These are phyloP conservation scores for Bugulina stolonifera DNA, from an alignment of 2,888 invertebrate species.

Conservation along the genomic window DNA sequence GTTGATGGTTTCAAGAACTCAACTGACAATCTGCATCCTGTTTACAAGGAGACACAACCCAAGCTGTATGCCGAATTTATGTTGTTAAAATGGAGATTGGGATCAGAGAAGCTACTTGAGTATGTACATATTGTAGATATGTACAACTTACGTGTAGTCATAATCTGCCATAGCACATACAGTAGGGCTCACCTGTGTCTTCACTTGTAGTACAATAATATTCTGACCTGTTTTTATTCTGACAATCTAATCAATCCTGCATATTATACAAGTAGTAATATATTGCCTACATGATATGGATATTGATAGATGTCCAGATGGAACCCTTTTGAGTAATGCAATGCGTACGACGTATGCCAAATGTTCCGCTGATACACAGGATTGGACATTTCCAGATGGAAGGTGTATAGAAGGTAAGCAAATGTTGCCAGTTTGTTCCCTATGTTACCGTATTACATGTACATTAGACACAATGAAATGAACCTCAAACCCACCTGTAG, in stretches of 20 bases:
- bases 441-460: too few relatives aligned
- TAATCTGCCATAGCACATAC: too few relatives aligned
- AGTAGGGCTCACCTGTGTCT: neutral
- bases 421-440: neutral
- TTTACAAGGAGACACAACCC: neutral
- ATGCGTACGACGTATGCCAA: neutral
- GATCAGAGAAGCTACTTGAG: neutral
- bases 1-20: neutral
- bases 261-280: too few relatives aligned
- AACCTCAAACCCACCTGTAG: too few relatives aligned
- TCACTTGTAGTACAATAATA: neutral
- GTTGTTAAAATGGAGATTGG: neutral
- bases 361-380: neutral
- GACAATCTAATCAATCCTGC: too few relatives aligned
- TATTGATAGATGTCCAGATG: conserved; percentile 8
- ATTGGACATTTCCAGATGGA: neutral
- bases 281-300: too few relatives aligned
- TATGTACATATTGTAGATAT: too few relatives aligned
- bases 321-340: neutral
- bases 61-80: neutral
- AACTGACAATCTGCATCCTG: neutral
- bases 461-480: too few relatives aligned
- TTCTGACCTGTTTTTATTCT: too few relatives aligned
- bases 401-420: neutral
- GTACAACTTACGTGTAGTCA: too few relatives aligned